These are phyloP conservation scores for Lates japonicus DNA, from an alignment of 2,797 vertebrate species.

Conservation along the genomic window DNA sequence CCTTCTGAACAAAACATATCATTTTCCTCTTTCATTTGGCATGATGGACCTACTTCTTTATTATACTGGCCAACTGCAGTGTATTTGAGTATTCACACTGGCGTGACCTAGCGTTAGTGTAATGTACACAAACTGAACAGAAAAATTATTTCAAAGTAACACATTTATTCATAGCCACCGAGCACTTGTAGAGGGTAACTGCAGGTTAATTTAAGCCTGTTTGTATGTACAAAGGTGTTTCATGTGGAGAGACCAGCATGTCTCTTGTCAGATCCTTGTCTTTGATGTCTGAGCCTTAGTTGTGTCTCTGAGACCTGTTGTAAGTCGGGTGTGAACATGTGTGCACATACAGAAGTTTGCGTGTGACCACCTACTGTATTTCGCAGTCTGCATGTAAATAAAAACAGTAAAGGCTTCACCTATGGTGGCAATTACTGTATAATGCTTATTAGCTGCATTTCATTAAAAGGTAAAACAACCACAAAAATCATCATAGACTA, in stretches of 20 bases:
- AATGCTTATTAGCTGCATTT: conserved; percentile 5
- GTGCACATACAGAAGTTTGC: neutral
- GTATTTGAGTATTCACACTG: neutral
- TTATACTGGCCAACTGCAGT: conserved; percentile 11
- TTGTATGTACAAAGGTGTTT: conserved; percentile 7
- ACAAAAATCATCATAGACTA: conserved; percentile 13
- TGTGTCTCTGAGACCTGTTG: conserved; percentile 19
- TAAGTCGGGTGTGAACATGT: neutral
- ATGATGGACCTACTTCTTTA: neutral
- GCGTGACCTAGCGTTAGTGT: neutral
- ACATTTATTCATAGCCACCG: neutral
- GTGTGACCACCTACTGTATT: neutral
- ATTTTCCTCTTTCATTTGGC: conserved; percentile 9
- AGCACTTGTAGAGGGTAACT: neutral
- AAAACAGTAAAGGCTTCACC: conserved; percentile 3
- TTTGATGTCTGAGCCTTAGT: conserved; percentile 4
- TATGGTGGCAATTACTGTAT: neutral
- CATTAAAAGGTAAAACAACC: conserved; percentile 7
- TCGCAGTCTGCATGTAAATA: neutral
- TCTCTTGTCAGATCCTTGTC: conserved; percentile 8
- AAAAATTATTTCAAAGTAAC: conserved; percentile 5
- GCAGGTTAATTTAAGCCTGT: neutral
- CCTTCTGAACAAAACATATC: conserved; percentile 22
- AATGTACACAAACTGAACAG: conserved; percentile 9
- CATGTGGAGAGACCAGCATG: conserved; percentile 14